These are phyloP conservation scores for Phrynocephalus vlangalii DNA, from an alignment of 2,797 vertebrate genomes.

Conservation along the genomic window DNA sequence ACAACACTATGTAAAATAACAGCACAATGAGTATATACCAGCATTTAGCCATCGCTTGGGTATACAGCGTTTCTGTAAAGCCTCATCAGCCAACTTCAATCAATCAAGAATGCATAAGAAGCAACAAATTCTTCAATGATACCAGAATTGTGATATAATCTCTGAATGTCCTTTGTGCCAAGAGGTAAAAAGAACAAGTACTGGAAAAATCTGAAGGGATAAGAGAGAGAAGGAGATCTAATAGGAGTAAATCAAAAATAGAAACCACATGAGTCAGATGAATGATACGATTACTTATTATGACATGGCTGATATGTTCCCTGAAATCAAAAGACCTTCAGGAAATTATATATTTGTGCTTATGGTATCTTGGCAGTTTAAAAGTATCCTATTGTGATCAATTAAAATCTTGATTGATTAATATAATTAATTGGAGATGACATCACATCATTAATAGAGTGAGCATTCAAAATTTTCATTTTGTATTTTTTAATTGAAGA, in stretches of 20 bases:
- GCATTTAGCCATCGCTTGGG: neutral
- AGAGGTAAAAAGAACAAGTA: neutral
- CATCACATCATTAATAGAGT: neutral
- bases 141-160: neutral
- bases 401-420: no score
- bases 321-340: neutral
- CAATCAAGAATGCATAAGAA: conserved; percentile 7
- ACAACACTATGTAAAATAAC: conserved; percentile 24
- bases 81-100: neutral
- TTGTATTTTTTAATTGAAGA: neutral
- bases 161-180: neutral
- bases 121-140: neutral
- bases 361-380: no score
- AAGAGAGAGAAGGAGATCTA: neutral
- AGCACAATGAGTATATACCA: neutral
- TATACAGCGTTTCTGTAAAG: neutral
- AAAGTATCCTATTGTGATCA: no score
- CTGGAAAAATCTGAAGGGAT: neutral
- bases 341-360: no score
- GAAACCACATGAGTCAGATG: neutral
- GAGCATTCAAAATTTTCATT: neutral
- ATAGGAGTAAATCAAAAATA: neutral
- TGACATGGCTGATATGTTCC: neutral
- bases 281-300: neutral
- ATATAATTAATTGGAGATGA: neutral